phyloP scores from a whole-genome alignment of 2,888 invertebrate genomes.

The Brachypterus glaber region DNA sequence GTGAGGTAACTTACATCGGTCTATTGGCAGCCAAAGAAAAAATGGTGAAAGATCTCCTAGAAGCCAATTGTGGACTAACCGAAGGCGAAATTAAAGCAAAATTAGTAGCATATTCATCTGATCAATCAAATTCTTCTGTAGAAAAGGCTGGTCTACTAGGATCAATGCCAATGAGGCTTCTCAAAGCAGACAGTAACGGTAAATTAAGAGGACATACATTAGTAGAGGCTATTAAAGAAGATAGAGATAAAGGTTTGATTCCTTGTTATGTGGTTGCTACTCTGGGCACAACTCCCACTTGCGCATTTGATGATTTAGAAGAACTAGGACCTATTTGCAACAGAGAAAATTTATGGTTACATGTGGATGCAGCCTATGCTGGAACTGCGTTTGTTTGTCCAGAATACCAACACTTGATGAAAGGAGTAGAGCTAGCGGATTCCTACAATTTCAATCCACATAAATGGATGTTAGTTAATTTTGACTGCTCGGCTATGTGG shows the following conservation, averaged over 20 bases:
- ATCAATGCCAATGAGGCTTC: slow-evolving; percentile 65
- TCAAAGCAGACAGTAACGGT: slow-evolving; percentile 60
- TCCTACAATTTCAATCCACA: slow-evolving; percentile 93
- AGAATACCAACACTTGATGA: slow-evolving; percentile 61
- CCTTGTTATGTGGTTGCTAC: slow-evolving; percentile 78
- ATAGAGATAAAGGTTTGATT: slow-evolving; percentile 68
- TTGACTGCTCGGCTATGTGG: slow-evolving; percentile 93
- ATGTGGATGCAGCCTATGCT: slow-evolving; percentile 95
- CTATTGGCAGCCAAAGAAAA: slow-evolving; percentile 71
- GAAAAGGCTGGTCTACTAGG: slow-evolving; percentile 78
- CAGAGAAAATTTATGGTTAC: slow-evolving; percentile 73
- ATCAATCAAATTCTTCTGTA: slow-evolving; percentile 84
- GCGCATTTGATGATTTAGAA: slow-evolving; percentile 83
- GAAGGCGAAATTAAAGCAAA: slow-evolving; percentile 59
- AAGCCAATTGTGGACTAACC: slow-evolving; percentile 50
- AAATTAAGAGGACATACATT: slow-evolving; percentile 59
- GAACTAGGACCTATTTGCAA: slow-evolving; percentile 79
- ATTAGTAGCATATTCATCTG: slow-evolving; percentile 74
- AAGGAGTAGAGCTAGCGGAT: slow-evolving; percentile 70
- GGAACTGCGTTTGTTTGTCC: slow-evolving; percentile 87
- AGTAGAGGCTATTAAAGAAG: slow-evolving; percentile 62
- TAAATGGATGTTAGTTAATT: slow-evolving; percentile 92
- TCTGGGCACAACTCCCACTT: slow-evolving; percentile 58
- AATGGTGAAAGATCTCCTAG: slow-evolving; percentile 49
- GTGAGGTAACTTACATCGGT: slow-evolving; percentile 78